Percentiles rank a stretch among this genome's conserved stretches.
phyloP scores from a whole-genome alignment of 1,140 invertebrate species.

The Rhyzopertha dominica region DNA sequence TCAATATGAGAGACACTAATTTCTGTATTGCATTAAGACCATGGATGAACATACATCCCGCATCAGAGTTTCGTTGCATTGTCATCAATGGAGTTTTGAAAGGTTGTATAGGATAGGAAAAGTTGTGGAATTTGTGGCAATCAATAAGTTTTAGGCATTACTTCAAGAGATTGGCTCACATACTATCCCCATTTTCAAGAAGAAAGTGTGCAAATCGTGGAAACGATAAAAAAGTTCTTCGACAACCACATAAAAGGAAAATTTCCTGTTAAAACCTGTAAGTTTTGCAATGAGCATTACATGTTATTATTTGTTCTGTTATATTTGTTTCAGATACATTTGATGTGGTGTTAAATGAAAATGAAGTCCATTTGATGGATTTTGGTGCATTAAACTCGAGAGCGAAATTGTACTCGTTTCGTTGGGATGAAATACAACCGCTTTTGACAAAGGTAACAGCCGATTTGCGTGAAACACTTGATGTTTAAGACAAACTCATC shows the following conservation, averaged over 20 bases:
- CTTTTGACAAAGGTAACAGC: slow-evolving; percentile 21
- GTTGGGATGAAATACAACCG: slow-evolving; percentile 18
- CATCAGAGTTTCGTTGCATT: slow-evolving; percentile 21
- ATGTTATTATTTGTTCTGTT: slow-evolving; percentile 5
- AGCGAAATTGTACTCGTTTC: slow-evolving; percentile 23
- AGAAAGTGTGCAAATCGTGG: slow-evolving; percentile 18
- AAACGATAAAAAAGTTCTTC: slow-evolving; percentile 15
- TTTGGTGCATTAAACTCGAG: slow-evolving; percentile 22
- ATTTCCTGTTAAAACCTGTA: slow-evolving; percentile 21
- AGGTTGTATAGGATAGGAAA: too few species aligned
- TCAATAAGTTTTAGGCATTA: slow-evolving; percentile 13
- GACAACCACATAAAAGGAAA: slow-evolving; percentile 14
- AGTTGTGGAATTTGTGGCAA: background rate
- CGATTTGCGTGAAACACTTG: too few species aligned
- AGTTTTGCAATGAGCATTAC: slow-evolving; percentile 1
- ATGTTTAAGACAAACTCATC: too few species aligned
- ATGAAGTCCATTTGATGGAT: slow-evolving; percentile 17
- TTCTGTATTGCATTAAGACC: slow-evolving; percentile 20
- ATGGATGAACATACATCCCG: slow-evolving; percentile 24
- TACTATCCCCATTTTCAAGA: slow-evolving; percentile 21
- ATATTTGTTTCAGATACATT: slow-evolving; percentile 18
- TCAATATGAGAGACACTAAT: slow-evolving; percentile 18
- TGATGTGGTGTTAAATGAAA: slow-evolving; percentile 22
- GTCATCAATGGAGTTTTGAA: slow-evolving; percentile 22
- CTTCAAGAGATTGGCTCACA: slow-evolving; percentile 26